Conservation (phyloP, 2,113 vertebrate species). For the Megaptera novaeangliae region DNA sequence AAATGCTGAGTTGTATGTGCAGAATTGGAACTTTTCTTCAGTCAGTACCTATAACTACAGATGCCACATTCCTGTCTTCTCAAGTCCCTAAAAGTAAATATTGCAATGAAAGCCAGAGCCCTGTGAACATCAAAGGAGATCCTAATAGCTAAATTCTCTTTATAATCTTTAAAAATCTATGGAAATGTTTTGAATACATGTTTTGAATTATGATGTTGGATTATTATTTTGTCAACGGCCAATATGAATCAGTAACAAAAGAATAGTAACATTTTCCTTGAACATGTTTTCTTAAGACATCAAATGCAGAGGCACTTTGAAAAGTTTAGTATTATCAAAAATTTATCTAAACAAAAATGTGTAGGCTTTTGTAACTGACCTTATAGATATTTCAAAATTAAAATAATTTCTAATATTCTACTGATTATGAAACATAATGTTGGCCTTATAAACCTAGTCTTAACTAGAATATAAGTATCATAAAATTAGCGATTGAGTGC, state of each 20-base stretch:
- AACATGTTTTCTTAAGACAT: background rate
- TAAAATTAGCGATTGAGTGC: background rate
- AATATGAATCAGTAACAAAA: background rate
- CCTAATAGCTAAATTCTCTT: background rate
- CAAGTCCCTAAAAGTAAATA: conserved; percentile 60
- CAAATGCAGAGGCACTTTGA: background rate
- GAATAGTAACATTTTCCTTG: background rate
- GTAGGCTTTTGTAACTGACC: background rate
- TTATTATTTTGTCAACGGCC: conserved; percentile 6
- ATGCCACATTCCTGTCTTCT: conserved; percentile 59
- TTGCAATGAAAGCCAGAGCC: background rate
- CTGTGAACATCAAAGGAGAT: background rate
- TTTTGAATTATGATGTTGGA: background rate
- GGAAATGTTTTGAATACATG: background rate
- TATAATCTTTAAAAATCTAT: background rate
- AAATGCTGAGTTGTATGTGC: conserved; percentile 49
- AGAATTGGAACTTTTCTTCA: conserved; percentile 58
- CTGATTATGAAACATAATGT: background rate
- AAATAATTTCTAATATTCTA: background rate
- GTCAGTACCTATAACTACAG: conserved; percentile 57
- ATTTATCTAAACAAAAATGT: background rate
- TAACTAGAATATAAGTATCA: background rate
- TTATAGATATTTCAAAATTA: background rate
- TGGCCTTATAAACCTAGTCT: background rate
- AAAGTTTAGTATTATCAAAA: background rate